Conservation (phyloP, 2,888 invertebrate genomes). For the Campoplex nolae region DNA sequence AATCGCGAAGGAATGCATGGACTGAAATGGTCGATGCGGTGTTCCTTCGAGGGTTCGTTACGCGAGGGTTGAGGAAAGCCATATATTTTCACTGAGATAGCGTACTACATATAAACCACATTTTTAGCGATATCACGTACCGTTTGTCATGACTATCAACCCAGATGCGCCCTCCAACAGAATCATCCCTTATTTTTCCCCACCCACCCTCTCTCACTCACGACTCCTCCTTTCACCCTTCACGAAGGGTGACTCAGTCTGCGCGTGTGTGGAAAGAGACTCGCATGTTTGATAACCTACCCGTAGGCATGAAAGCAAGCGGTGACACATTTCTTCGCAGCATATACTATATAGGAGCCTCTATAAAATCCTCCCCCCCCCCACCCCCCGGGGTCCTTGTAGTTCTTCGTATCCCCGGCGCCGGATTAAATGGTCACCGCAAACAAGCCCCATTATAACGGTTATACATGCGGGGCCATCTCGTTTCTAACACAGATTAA, state of each 20-base stretch:
- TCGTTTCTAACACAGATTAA: background rate
- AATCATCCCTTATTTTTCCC: slow-evolving; percentile 53
- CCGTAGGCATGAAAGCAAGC: slow-evolving; percentile 15
- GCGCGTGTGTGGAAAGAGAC: slow-evolving; percentile 20
- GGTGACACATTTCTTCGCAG: slow-evolving; percentile 44
- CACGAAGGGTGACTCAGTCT: background rate
- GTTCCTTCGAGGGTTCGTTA: background rate
- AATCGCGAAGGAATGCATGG: background rate
- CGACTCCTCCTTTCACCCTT: background rate
- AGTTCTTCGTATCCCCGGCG: slow-evolving; percentile 12
- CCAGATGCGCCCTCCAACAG: slow-evolving; percentile 46
- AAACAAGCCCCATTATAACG: slow-evolving; percentile 60
- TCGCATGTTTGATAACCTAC: slow-evolving; percentile 50
- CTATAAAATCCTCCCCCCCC: slow-evolving; percentile 10
- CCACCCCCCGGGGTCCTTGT: background rate
- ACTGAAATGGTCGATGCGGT: background rate
- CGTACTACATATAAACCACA: slow-evolving; percentile 32
- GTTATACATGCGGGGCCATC: background rate
- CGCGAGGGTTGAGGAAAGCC: no score
- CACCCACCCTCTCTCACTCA: background rate
- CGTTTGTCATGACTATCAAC: slow-evolving; percentile 16
- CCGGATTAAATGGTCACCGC: slow-evolving; percentile 57
- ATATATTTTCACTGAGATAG: slow-evolving; percentile 36
- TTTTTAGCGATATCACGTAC: slow-evolving; percentile 32
- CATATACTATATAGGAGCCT: background rate